A percentile compares a stretch with the other conserved stretches of the same genome.
phyloP scores from a whole-genome alignment of 2,797 vertebrate genomes.

The Coregonus sp. region DNA sequence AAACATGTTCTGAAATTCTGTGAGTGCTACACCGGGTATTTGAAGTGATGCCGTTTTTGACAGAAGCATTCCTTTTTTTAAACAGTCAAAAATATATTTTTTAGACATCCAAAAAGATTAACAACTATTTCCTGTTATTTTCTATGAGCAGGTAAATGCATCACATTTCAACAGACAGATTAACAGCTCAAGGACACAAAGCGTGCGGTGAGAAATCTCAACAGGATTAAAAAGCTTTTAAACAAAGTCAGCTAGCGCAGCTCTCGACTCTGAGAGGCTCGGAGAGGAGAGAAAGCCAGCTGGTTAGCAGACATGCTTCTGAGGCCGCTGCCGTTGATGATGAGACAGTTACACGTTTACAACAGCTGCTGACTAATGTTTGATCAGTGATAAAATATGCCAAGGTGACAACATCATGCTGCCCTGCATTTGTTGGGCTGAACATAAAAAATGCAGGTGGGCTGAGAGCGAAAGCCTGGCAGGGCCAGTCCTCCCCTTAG shows the following conservation, averaged over 20 bases:
- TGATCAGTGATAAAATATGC: slow-evolving; percentile 96
- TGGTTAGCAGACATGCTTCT: slow-evolving; percentile 77
- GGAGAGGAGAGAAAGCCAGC: slow-evolving; percentile 67
- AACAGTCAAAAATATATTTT: background rate
- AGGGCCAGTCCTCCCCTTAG: slow-evolving; percentile 80
- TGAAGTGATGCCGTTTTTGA: background rate
- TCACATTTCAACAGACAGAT: slow-evolving; percentile 12
- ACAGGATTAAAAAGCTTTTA: slow-evolving; percentile 29
- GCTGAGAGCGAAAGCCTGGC: slow-evolving; percentile 81
- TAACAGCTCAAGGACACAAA: slow-evolving; percentile 53
- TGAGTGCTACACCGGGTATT: background rate
- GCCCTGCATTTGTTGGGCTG: slow-evolving; percentile 84
- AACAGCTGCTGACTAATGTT: slow-evolving; percentile 92
- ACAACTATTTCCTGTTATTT: background rate
- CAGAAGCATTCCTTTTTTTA: background rate
- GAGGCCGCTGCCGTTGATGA: slow-evolving; percentile 76
- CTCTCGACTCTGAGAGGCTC: background rate
- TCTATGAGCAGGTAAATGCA: slow-evolving; percentile 36
- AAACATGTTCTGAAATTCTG: background rate
- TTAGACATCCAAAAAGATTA: background rate
- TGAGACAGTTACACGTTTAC: slow-evolving; percentile 87
- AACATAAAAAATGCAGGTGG: slow-evolving; percentile 90
- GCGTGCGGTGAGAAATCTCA: slow-evolving; percentile 53
- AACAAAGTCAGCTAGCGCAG: slow-evolving; percentile 48
- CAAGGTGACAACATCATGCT: slow-evolving; percentile 91